Evolutionary conservation across 2,888 invertebrate genomes (phyloP).

Genomic region (Cephalotes varians): DNA sequence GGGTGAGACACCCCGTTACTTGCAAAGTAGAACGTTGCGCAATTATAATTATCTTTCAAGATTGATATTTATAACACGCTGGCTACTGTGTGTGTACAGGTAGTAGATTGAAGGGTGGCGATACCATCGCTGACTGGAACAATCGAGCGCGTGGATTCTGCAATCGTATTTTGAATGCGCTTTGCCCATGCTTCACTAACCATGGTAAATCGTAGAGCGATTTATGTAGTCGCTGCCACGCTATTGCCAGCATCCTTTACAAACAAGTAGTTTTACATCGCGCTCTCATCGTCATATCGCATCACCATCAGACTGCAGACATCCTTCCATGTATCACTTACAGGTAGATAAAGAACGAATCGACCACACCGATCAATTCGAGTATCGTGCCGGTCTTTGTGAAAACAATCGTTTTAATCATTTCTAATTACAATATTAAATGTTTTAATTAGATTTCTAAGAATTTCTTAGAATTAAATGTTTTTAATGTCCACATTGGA

Average conservation of each 20-base stretch:
- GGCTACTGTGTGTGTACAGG: slow-evolving; percentile 79
- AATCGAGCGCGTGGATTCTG: slow-evolving; percentile 85
- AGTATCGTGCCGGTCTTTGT: background rate
- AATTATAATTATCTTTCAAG: slow-evolving; percentile 47
- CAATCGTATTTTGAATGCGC: slow-evolving; percentile 84
- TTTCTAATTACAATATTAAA: background rate
- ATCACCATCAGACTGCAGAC: slow-evolving; percentile 48
- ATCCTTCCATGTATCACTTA: slow-evolving; percentile 27
- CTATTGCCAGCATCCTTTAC: slow-evolving; percentile 44
- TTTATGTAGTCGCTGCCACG: slow-evolving; percentile 54
- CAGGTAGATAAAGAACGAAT: slow-evolving; percentile 38
- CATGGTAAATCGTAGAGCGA: slow-evolving; percentile 85
- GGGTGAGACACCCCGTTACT: slow-evolving; percentile 16
- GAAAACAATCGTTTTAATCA: background rate
- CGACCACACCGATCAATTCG: slow-evolving; percentile 18
- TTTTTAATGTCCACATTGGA: too few relatives aligned
- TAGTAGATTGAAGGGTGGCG: slow-evolving; percentile 82
- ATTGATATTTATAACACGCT: slow-evolving; percentile 49
- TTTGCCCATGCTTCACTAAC: slow-evolving; percentile 85
- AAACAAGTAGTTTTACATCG: slow-evolving; percentile 61
- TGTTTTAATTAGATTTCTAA: too few relatives aligned
- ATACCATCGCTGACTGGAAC: slow-evolving; percentile 84
- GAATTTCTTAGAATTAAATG: too few relatives aligned
- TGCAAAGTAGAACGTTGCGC: slow-evolving; percentile 26
- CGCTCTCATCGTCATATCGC: slow-evolving; percentile 57